Conservation (phyloP, 2,797 vertebrate species). For the Poecilia velifera region DNA sequence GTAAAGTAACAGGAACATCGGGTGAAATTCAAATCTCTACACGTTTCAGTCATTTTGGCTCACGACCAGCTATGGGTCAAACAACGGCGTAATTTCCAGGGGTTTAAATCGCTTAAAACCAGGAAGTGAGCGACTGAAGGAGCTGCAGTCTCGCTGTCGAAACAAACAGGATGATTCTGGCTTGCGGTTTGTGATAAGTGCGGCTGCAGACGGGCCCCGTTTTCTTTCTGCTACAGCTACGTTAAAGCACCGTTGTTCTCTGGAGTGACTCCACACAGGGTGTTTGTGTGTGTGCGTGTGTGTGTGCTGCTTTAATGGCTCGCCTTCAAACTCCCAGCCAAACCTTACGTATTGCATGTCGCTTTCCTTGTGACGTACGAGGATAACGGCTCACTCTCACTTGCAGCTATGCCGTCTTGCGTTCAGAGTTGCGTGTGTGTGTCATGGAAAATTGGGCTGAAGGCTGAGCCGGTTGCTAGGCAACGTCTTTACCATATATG, state of each 20-base stretch:
- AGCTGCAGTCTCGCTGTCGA: constrained; percentile 51
- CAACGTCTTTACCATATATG: constrained; percentile 79
- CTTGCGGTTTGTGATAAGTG: constrained; percentile 50
- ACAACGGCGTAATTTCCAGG: constrained; percentile 27
- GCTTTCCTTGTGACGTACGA: constrained; percentile 42
- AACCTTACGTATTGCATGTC: constrained; percentile 32
- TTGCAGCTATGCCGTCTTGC: constrained; percentile 56
- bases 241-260: constrained; percentile 3
- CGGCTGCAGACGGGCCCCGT: constrained; percentile 16
- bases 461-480: constrained; percentile 80
- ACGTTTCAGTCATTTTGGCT: not conserved
- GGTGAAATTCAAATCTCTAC: not conserved
- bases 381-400: constrained; percentile 57
- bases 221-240: constrained; percentile 12
- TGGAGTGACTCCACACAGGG: constrained; percentile 13
- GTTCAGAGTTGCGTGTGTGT: constrained; percentile 66
- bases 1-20: not conserved
- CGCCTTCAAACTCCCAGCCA: constrained; percentile 23
- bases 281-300: constrained; percentile 27
- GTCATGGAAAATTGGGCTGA: constrained; percentile 88
- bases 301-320: constrained; percentile 30
- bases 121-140: constrained; percentile 61
- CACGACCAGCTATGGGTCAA: not conserved
- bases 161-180: constrained; percentile 41
- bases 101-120: constrained; percentile 22